Evolutionary conservation across 1,140 invertebrate genomes (phyloP).

Genomic region (Bombus cullumanus): DNA sequence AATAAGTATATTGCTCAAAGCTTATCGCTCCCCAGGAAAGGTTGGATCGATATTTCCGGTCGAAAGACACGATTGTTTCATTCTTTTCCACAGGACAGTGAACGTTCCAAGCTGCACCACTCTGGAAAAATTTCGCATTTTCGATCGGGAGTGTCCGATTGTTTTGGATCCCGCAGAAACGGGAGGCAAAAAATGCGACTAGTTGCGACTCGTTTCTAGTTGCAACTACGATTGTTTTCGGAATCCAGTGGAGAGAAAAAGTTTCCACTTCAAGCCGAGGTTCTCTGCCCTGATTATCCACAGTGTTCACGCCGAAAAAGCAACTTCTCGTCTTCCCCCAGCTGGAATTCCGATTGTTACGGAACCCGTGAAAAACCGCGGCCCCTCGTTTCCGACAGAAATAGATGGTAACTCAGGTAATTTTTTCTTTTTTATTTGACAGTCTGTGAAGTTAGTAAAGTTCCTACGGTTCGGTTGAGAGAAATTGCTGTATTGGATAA

Average conservation of each 20-base stretch:
- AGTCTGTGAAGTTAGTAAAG: not conserved
- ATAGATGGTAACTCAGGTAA: not conserved
- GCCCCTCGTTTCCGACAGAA: not conserved
- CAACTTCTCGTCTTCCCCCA: not conserved
- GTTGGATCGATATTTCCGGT: not conserved
- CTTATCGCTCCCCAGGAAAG: not conserved
- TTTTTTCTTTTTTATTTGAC: not conserved
- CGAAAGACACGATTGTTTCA: not conserved
- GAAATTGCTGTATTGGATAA: not conserved
- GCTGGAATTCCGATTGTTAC: constrained; percentile 6
- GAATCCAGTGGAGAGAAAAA: constrained; percentile 12
- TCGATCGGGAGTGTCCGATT: not conserved
- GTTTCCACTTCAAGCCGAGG: constrained; percentile 19
- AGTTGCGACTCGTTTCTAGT: not conserved
- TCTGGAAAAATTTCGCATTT: constrained; percentile 1
- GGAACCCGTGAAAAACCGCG: not conserved
- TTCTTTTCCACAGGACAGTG: not conserved
- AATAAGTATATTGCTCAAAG: too few species aligned
- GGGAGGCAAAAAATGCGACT: not conserved
- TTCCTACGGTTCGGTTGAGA: too few species aligned
- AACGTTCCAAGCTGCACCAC: not conserved
- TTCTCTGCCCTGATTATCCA: constrained; percentile 17
- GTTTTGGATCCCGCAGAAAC: not conserved
- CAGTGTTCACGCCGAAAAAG: constrained; percentile 16
- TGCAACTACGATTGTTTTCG: constrained; percentile 9